phyloP scores from a whole-genome alignment of 1,140 invertebrate species.

The Drosophila malerkotliana region DNA sequence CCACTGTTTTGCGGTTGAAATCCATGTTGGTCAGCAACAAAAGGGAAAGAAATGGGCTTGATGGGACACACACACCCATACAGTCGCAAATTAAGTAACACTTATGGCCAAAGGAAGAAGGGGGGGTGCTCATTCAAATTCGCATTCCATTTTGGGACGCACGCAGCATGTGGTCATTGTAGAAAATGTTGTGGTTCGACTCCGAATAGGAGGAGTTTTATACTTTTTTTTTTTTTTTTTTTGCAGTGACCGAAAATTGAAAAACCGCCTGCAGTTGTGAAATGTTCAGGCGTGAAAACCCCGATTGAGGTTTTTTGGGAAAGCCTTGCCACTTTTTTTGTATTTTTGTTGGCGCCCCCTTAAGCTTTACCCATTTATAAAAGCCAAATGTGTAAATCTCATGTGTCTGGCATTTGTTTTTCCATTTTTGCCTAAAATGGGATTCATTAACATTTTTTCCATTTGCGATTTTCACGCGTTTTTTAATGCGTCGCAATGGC shows the following conservation, averaged over 20 bases:
- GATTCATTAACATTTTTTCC: slow-evolving; percentile 80
- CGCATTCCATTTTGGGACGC: slow-evolving; percentile 71
- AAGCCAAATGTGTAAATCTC: slow-evolving; percentile 76
- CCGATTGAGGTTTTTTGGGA: slow-evolving; percentile 64
- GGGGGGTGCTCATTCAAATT: slow-evolving; percentile 54
- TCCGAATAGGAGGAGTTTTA: slow-evolving; percentile 17
- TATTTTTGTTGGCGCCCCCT: not conserved
- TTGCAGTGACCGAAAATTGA: slow-evolving; percentile 75
- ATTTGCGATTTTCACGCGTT: slow-evolving; percentile 73
- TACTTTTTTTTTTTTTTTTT: slow-evolving; percentile 19
- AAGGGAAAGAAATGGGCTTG: not conserved
- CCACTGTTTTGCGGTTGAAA: slow-evolving; percentile 68
- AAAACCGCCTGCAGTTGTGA: slow-evolving; percentile 81
- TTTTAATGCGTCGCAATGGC: slow-evolving; percentile 36
- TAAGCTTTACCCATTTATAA: slow-evolving; percentile 61
- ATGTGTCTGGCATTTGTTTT: slow-evolving; percentile 49
- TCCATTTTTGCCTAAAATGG: slow-evolving; percentile 18
- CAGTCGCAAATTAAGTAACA: slow-evolving; percentile 76
- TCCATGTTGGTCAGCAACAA: slow-evolving; percentile 38
- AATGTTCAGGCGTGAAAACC: slow-evolving; percentile 81
- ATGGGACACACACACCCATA: not conserved
- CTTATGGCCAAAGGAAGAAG: slow-evolving; percentile 61
- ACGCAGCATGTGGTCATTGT: slow-evolving; percentile 59
- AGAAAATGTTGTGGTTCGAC: not conserved
- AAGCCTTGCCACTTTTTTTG: not conserved